Base-by-base conservation (phyloP, 2,113 vertebrate species). In the Cyanocitta stelleri region DNA sequence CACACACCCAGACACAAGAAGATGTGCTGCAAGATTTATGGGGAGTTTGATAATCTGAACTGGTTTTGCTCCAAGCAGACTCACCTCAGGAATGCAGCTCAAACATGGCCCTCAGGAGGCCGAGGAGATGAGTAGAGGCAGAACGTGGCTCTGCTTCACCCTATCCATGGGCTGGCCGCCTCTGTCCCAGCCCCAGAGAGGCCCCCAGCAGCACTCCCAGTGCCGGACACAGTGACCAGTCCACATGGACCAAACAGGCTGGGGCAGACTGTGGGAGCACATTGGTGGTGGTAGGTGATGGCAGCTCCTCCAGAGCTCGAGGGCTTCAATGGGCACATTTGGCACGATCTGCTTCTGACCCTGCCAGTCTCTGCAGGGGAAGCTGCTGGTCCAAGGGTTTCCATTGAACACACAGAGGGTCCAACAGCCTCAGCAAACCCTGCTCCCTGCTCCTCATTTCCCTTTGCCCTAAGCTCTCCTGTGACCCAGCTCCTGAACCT, bases 21-120 rank as follows among this genome's bases (percentile, higher is more conserved):
- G 72, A 84, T 49, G 79, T 90, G 49, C 73, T 84, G 72, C 64
- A 90, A 84, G 80, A 77, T 90, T 84, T 90, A 84, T 63, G 72
- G 56, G 58, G 35, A 84, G 88, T 63, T 63, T 63, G 72, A 90
- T 90, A 84, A 84, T 71, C 87, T 77, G 79, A 69, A 49, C 71
- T 69, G 55, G 41, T 76, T 90, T 90, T 63, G 49, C 79, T 56
- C 35, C 80, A 71, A 43, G 79, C 56, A 63, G 49, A 24, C 16
- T 89, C 48, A 56, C 35, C 79, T 71, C 49, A 43, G 63, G 79
- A 63, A 49, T 43, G 48, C 72, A 77, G 63, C 56, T 76, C 63
- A 37, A 46, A 49, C 63, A 11, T 3, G 46, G 56, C 64, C 56
- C 79, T 49, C 71, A 62, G 73, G 63, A 61, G 33, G 30, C 46